phyloP scores from a whole-genome alignment of 2,888 invertebrate genomes.

The Drosophila merina region DNA sequence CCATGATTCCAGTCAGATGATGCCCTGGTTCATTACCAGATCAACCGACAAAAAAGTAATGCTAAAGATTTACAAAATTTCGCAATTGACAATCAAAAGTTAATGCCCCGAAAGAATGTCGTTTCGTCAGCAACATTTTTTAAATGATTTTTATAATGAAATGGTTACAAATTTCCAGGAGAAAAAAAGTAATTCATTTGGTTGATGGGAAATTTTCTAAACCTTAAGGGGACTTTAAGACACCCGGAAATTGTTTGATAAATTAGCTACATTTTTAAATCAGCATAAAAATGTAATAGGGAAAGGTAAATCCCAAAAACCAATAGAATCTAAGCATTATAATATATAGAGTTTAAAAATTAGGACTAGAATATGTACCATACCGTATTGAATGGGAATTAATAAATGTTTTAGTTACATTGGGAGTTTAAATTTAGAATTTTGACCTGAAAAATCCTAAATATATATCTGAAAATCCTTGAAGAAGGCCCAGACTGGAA shows the following conservation, averaged over 20 bases:
- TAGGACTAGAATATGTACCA: too few relatives aligned
- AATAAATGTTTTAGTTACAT: too few relatives aligned
- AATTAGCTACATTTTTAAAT: neutral
- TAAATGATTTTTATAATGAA: neutral
- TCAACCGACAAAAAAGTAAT: slow-evolving; percentile 8
- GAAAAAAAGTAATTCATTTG: slow-evolving; percentile 1
- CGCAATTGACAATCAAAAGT: neutral
- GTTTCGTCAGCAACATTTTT: neutral
- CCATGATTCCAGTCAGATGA: slow-evolving; percentile 36
- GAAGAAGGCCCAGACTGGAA: neutral
- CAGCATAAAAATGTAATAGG: neutral
- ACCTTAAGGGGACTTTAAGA: neutral
- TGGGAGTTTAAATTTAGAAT: too few relatives aligned
- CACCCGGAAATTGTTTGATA: neutral
- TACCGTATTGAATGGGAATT: too few relatives aligned
- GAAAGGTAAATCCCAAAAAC: neutral
- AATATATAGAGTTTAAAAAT: neutral
- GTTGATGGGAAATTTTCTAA: neutral
- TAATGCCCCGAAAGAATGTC: neutral
- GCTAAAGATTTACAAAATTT: slow-evolving; percentile 7
- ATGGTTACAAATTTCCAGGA: neutral
- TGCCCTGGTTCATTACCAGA: slow-evolving; percentile 13
- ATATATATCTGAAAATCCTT: neutral
- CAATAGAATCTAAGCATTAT: neutral
- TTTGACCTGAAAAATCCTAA: too few relatives aligned